Percentiles rank a stretch among this genome's conserved stretches.
These are phyloP conservation scores for Scaeva pyrastri DNA, from an alignment of 2,888 invertebrate genomes.

Conservation along the genomic window DNA sequence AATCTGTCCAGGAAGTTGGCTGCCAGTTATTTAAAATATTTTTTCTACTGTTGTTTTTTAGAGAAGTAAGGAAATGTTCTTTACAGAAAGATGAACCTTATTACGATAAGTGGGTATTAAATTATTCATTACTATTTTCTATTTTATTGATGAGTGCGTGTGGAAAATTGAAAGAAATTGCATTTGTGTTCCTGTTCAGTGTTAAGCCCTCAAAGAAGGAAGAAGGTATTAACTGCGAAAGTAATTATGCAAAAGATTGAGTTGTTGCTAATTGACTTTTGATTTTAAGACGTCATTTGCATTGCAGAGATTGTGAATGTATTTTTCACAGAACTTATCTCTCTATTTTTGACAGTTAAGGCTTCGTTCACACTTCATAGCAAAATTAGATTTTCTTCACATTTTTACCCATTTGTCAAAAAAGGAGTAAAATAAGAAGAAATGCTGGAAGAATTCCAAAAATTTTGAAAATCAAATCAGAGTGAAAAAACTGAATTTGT, in stretches of 20 bases:
- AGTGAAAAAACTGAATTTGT: too few relatives aligned
- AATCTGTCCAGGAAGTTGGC: slow-evolving; percentile 45
- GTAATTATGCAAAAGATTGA: neutral
- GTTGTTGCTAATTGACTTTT: neutral
- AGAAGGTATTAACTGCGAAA: neutral
- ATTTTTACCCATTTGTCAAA: too few relatives aligned
- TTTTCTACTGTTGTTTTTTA: slow-evolving; percentile 26
- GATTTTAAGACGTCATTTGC: neutral
- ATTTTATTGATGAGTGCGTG: slow-evolving; percentile 63
- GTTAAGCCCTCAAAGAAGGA: neutral
- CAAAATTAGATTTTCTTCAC: too few relatives aligned
- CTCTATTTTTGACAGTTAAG: too few relatives aligned
- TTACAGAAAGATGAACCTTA: slow-evolving; percentile 1
- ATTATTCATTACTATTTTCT: slow-evolving; percentile 58
- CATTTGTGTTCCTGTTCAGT: neutral
- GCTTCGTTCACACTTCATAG: too few relatives aligned
- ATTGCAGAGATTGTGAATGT: too few relatives aligned
- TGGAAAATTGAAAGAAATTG: slow-evolving; percentile 55
- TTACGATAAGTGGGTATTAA: slow-evolving; percentile 45
- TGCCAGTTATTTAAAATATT: slow-evolving; percentile 3
- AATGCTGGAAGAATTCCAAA: too few relatives aligned
- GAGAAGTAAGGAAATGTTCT: too few relatives aligned
- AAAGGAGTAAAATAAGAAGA: too few relatives aligned
- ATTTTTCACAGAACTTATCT: too few relatives aligned
- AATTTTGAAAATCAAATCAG: too few relatives aligned